Evolutionary conservation across 2,113 vertebrate species (phyloP).

Genomic region (Stigmatopora argus): DNA sequence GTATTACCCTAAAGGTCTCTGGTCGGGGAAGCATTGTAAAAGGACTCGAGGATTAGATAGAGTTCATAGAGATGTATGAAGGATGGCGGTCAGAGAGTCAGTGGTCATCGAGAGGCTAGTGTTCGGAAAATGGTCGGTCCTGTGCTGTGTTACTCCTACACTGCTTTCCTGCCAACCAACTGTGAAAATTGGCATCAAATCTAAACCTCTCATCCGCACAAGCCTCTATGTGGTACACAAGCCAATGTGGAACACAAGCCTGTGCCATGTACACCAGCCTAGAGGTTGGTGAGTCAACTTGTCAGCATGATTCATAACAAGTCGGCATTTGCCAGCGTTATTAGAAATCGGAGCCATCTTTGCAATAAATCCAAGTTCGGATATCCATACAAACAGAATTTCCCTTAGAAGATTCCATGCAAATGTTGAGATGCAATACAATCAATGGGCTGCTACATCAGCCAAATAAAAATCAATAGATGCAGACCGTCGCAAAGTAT

Average conservation of each 20-base stretch:
- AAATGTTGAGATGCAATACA: background rate
- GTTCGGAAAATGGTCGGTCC: constrained; percentile 22
- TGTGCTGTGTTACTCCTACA: constrained; percentile 39
- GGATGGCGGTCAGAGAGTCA: constrained; percentile 40
- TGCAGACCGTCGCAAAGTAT: background rate
- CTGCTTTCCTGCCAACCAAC: constrained; percentile 27
- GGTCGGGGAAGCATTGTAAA: constrained; percentile 34
- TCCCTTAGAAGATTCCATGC: background rate
- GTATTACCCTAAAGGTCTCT: constrained; percentile 54
- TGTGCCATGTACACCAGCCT: background rate
- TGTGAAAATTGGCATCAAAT: constrained; percentile 18
- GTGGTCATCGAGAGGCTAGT: constrained; percentile 40
- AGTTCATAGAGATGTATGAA: constrained; percentile 18
- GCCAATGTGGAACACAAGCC: background rate
- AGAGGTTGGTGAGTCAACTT: constrained; percentile 2
- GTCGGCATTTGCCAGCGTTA: background rate
- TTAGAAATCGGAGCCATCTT: background rate
- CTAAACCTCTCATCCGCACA: constrained; percentile 9
- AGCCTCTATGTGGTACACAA: constrained; percentile 1
- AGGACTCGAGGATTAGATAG: background rate
- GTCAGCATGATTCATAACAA: background rate
- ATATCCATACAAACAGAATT: background rate
- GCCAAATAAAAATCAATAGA: background rate
- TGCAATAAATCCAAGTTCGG: background rate
- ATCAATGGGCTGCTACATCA: background rate